Conservation (phyloP, 2,888 invertebrate genomes). For the Ochlodes sylvanus region DNA sequence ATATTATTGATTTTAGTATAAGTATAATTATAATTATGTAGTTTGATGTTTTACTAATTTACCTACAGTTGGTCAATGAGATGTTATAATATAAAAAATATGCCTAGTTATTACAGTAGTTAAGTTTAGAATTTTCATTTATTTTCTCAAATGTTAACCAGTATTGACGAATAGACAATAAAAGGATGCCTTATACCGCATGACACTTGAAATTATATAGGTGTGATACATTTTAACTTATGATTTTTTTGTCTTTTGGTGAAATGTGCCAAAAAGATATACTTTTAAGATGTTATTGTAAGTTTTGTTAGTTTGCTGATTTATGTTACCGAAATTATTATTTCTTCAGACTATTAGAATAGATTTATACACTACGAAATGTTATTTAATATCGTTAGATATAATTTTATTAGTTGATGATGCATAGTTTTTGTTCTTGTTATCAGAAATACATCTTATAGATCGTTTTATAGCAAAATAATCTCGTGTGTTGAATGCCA, state of each 20-base stretch:
- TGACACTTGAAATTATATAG: conserved; percentile 21
- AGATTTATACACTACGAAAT: conserved; percentile 8
- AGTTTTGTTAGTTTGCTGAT: conserved; percentile 49
- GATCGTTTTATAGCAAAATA: conserved; percentile 44
- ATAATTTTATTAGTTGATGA: conserved; percentile 39
- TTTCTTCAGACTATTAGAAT: conserved; percentile 36
- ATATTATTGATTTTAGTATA: conserved; percentile 2
- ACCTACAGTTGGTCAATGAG: neutral
- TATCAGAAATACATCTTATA: conserved; percentile 41
- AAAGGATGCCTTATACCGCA: conserved; percentile 2
- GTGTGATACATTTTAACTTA: conserved; percentile 22
- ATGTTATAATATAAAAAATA: neutral
- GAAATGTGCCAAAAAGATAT: conserved; percentile 67
- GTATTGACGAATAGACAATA: conserved; percentile 36
- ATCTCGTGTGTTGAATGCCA: conserved; percentile 65
- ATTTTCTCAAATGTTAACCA: conserved; percentile 27
- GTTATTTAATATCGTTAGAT: conserved; percentile 42
- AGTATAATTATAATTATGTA: too few relatives aligned
- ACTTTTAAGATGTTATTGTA: conserved; percentile 50
- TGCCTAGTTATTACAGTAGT: neutral
- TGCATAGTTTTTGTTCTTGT: conserved; percentile 47
- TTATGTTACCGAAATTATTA: conserved; percentile 54
- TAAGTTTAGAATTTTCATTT: neutral
- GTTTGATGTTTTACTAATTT: neutral
- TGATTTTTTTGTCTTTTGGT: conserved; percentile 56